Conservation (phyloP, 2,888 invertebrate genomes). For the Chaetogeoica ovagalla region DNA sequence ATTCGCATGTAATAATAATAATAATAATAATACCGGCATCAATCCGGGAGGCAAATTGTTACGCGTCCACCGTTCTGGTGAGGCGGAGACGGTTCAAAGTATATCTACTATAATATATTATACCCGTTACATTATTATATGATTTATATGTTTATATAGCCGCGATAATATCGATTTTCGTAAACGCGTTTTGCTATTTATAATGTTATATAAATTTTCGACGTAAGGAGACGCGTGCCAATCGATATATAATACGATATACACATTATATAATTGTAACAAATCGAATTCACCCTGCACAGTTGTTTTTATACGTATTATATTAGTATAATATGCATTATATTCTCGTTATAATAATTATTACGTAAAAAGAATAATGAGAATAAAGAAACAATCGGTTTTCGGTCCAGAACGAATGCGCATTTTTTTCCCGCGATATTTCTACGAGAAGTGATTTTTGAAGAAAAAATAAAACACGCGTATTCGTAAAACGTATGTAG, state of each 20-base stretch:
- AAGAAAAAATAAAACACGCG: neutral
- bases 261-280: conserved; percentile 47
- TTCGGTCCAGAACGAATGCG: conserved; percentile 3
- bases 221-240: conserved; percentile 31
- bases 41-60: no score
- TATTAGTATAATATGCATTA: neutral
- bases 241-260: neutral
- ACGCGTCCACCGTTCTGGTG: no score
- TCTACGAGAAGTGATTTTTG: neutral
- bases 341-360: conserved; percentile 19
- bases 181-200: conserved; percentile 13
- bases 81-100: no score
- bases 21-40: no score
- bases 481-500: no score
- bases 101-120: no score
- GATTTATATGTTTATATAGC: no score
- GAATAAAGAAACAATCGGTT: conserved; percentile 10
- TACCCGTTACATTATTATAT: no score
- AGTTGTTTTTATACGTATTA: no score
- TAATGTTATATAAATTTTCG: conserved; percentile 22
- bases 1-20: no score
- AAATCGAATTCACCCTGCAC: conserved; percentile 28
- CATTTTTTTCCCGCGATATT: conserved; percentile 37
- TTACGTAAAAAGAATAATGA: conserved; percentile 29
- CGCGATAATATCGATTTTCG: conserved; percentile 8